Evolutionary conservation across 2,113 vertebrate genomes (phyloP), one percentile per base, ranked within the genome.

Genomic region (Zeus faber): DNA sequence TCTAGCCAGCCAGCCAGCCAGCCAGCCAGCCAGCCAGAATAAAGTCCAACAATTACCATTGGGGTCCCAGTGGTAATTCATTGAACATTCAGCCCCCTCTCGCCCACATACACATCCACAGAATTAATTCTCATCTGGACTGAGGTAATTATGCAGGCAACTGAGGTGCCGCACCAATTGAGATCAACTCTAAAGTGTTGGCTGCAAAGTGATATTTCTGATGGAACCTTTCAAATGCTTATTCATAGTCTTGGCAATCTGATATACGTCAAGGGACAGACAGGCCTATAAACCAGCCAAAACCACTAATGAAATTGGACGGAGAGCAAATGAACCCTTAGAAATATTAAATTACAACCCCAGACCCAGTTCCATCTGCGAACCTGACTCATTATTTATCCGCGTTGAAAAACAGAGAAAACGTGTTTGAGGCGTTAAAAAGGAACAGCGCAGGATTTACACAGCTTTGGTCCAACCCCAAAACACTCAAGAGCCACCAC

Each of bases 201-300:
- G 74, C 76, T 69, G 76, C 65, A 76, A 74, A 77, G 72, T 58
- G n/a, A 58, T 76, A 72, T 76, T 80, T 75, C 72, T 70, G 77
- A 81, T 59, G 20, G 64, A 63, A 66, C 68, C 53, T 80, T 77
- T 74, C 68, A 76, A 73, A 66, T 77, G 72, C 67, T 74, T 74
- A 79, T 81, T 85, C 67, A 67, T 70, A 58, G 70, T 61, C 62
- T 67, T 23, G 63, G 46, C 61, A 16, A 33, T 31, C 63, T 81
- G 79, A 87, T 81, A 70, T 83, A 84, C 29, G 39, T 33, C 59
- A 33, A 16, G 50, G 59, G 64, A 60, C 57, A 49, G 58, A 43
- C 26, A 14, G 54, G 58, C 70, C 70, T 59, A 75, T 58, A 79
- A 66, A 73, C 7, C 35, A 60, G 70, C 71, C 66, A 67, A 67